Base-by-base conservation (phyloP, 1,140 invertebrate species). In the Holcopasites calliopsidis region DNA sequence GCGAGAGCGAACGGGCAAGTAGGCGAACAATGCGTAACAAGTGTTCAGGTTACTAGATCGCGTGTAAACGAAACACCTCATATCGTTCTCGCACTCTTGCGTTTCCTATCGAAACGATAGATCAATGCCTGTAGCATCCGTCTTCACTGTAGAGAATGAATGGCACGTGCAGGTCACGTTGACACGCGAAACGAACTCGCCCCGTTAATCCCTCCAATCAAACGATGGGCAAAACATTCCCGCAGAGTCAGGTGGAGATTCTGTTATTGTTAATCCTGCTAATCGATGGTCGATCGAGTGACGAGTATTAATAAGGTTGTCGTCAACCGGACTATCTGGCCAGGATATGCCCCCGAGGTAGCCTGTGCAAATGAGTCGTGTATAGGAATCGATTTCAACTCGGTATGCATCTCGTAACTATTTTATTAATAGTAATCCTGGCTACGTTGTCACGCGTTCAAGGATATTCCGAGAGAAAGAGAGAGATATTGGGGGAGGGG, bases 361-460 rank as follows among this genome's bases (percentile, higher is more conserved):
- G 1, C 2, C 28, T 38, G 16, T 21, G 8, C 1, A 7, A 38
- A 60, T 60, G n/a, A 65, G 6, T 33, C 47, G 44, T 33, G 54
- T 54, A 61, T 42, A 50, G 75, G 62, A 73, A 84, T 85, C 76
- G 81, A 85, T 85, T 52, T 72, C 47, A 40, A 40, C 73, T 52
- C 62, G 23, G 55, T 76, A 61, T 66, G 62, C 60, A 75, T 72
- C 76, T 76, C 73, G 69, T 75, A 74, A 83, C 69, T 47, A 77
- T 44, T 77, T 85, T 86, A 85, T 86, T 85, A 83, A 85, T 82
- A 86, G 76, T 61, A 75, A 80, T 77, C 72, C 61, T 74, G 72
- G 50, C 49, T 40, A 78, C 49, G 52, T 66, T 35, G 57, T 65
- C 62, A 78, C 23, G 49, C 52, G 69, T 57, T 28, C 70, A 79